phyloP scores from a whole-genome alignment of 2,888 invertebrate genomes.

The Chrysodeixis includens region DNA sequence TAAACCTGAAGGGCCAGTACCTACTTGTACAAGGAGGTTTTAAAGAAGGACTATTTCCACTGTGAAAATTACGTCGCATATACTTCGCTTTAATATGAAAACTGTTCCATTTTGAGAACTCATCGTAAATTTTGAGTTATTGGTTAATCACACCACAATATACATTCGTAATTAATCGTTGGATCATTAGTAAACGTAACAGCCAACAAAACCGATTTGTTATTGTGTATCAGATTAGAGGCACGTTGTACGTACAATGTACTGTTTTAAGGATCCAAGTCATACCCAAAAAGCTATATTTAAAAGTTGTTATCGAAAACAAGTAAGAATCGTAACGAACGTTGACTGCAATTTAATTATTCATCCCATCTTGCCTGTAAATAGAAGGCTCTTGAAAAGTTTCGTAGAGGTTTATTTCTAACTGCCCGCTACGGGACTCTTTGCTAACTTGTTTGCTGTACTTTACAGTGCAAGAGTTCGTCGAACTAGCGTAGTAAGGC shows the following conservation, averaged over 20 bases:
- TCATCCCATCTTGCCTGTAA: slow-evolving; percentile 19
- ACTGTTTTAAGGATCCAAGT: too few species aligned
- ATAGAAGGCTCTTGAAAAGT: slow-evolving; percentile 17
- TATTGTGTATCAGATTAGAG: too few species aligned
- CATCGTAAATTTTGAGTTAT: neutral
- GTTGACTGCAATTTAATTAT: slow-evolving; percentile 34
- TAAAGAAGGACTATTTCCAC: too few species aligned
- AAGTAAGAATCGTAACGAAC: slow-evolving; percentile 27
- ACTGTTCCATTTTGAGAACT: neutral
- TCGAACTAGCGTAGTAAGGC: too few species aligned
- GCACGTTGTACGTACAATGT: too few species aligned
- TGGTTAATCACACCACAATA: neutral
- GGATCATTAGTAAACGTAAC: too few species aligned
- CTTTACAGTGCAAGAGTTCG: neutral
- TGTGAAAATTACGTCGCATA: too few species aligned
- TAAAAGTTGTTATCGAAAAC: slow-evolving; percentile 11
- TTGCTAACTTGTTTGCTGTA: neutral
- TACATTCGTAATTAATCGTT: neutral
- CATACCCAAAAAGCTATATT: neutral
- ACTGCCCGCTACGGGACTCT: neutral
- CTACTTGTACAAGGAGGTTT: too few species aligned
- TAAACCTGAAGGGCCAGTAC: too few species aligned
- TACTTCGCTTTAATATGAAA: too few species aligned
- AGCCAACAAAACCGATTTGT: too few species aligned
- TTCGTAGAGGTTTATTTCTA: slow-evolving; percentile 9